Percentiles rank a stretch among this genome's conserved stretches.
These are phyloP conservation scores for Trichacis sp. DNA, from an alignment of 2,888 invertebrate species.

Conservation along the genomic window DNA sequence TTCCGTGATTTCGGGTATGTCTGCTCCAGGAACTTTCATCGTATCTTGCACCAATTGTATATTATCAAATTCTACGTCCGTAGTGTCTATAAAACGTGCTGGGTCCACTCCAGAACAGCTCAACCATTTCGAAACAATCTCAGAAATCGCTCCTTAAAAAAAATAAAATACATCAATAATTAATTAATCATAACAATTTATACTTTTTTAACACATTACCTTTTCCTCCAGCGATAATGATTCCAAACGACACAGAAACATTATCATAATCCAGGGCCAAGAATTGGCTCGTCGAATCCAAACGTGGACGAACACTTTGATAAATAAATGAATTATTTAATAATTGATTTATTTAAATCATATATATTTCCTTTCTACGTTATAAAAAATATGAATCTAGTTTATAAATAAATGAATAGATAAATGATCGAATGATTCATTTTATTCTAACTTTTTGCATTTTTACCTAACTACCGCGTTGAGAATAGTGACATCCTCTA, in stretches of 20 bases:
- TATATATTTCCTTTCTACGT: too few species aligned
- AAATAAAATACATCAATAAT: too few species aligned
- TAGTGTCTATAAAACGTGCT: constrained; percentile 65
- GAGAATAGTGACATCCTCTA: constrained; percentile 88
- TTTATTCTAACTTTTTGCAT: too few species aligned
- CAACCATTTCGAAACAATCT: constrained; percentile 89
- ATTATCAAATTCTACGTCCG: constrained; percentile 62
- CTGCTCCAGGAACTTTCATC: constrained; percentile 47
- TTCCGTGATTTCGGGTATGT: constrained; percentile 47
- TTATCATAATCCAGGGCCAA: constrained; percentile 57
- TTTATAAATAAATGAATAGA: too few species aligned
- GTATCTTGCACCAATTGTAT: constrained; percentile 47
- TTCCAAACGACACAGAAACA: constrained; percentile 62
- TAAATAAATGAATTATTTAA: neutral
- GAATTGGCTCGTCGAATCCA: constrained; percentile 56
- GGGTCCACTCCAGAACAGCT: constrained; percentile 81
- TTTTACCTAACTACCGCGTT: constrained; percentile 75
- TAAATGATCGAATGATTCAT: too few species aligned
- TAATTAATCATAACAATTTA: too few species aligned
- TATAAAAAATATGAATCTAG: too few species aligned
- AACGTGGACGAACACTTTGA: constrained; percentile 51
- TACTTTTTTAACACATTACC: constrained; percentile 50
- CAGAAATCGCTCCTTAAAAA: constrained; percentile 82
- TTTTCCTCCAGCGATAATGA: constrained; percentile 66
- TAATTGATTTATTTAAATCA: too few species aligned